Evolutionary conservation across 2,797 vertebrate species (phyloP).

Genomic region (Falco naumanni): DNA sequence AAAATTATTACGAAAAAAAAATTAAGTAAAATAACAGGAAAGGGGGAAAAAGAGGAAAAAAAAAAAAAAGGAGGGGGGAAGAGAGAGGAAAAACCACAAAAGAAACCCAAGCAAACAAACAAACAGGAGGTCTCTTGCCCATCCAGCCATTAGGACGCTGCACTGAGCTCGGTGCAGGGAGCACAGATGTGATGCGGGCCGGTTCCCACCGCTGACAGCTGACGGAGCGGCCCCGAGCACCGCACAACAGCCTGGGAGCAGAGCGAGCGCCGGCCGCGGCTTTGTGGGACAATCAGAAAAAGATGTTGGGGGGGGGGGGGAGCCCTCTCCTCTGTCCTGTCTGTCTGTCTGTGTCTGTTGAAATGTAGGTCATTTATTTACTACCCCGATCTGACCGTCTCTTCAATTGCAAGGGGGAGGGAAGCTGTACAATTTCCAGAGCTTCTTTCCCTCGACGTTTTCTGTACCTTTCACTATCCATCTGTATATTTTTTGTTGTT

Average conservation of each 20-base stretch:
- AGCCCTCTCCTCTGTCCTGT: conserved; percentile 75
- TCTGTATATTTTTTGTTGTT: conserved; percentile 62
- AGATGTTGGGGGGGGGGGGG: conserved; percentile 33
- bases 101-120: conserved; percentile 23
- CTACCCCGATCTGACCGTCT: conserved; percentile 45
- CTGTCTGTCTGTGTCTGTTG: conserved; percentile 76
- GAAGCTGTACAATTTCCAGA: neutral
- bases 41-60: neutral
- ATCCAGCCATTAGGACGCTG: conserved; percentile 39
- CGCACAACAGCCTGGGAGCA: conserved; percentile 69
- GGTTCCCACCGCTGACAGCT: conserved; percentile 78
- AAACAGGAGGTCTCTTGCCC: conserved; percentile 63
- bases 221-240: conserved; percentile 77
- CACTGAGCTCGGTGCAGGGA: conserved; percentile 52
- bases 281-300: conserved; percentile 79
- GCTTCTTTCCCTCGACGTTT: conserved; percentile 28
- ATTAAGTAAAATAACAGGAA: conserved; percentile 50
- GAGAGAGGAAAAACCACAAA: conserved; percentile 18
- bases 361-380: conserved; percentile 75
- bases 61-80: neutral
- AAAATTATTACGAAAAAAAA: neutral
- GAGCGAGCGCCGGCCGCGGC: conserved; percentile 69
- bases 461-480: conserved; percentile 50
- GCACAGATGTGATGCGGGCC: conserved; percentile 81
- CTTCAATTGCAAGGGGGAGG: conserved; percentile 40